These are phyloP conservation scores for Drosophila auraria DNA, from an alignment of 1,140 invertebrate genomes.

Conservation along the genomic window DNA sequence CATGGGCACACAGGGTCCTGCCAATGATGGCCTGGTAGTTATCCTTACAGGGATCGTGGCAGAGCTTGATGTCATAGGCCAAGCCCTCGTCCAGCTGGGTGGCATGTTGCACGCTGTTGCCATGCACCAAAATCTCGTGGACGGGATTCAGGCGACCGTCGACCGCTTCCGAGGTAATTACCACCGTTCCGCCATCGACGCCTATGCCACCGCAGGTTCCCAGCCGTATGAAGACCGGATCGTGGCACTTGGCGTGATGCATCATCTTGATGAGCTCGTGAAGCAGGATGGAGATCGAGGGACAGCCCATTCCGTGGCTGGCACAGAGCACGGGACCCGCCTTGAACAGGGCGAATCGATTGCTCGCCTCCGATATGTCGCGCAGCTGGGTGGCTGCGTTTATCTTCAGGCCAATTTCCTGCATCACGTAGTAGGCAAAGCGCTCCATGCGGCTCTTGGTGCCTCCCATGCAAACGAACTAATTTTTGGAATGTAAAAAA, in stretches of 20 bases:
- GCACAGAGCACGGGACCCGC: conserved; percentile 72
- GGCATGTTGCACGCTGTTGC: conserved; percentile 85
- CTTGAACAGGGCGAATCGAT: conserved; percentile 58
- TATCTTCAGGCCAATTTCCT: conserved; percentile 59
- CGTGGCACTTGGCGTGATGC: conserved; percentile 89
- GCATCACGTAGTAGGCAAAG: conserved; percentile 56
- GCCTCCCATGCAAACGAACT: conserved; percentile 66
- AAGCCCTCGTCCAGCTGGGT: conserved; percentile 92
- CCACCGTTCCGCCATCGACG: conserved; percentile 89
- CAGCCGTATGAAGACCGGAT: conserved; percentile 91
- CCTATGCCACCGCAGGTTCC: conserved; percentile 92
- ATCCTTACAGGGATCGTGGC: conserved; percentile 86
- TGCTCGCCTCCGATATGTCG: conserved; percentile 40
- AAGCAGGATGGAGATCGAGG: conserved; percentile 91
- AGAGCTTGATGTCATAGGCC: conserved; percentile 89
- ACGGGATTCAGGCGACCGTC: conserved; percentile 87
- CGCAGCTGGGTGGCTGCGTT: conserved; percentile 40
- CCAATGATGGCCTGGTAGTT: conserved; percentile 93
- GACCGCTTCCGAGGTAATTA: conserved; percentile 89
- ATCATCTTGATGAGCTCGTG: conserved; percentile 93
- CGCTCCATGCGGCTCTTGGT: conserved; percentile 42
- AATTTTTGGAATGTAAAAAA: not conserved
- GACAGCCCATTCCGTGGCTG: conserved; percentile 93
- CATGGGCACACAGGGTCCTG: conserved; percentile 97
- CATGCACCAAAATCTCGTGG: conserved; percentile 87